Evolutionary conservation across 2,888 invertebrate genomes (phyloP).

Genomic region (Pyrrhosoma nymphula): DNA sequence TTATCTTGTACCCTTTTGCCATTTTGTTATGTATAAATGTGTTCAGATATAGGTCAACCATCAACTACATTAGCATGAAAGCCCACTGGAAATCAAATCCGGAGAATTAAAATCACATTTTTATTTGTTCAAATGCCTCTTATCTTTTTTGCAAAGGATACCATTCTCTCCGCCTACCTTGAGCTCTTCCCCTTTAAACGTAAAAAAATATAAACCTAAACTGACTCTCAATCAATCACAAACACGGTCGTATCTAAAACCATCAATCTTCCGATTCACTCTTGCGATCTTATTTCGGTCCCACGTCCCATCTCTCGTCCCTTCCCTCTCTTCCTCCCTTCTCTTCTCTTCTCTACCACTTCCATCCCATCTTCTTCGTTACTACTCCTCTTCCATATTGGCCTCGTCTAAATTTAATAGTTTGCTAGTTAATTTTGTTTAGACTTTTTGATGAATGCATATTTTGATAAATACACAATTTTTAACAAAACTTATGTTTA

Average conservation of each 20-base stretch:
- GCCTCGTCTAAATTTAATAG: no score
- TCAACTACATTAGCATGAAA: no score
- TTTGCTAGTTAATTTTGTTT: no score
- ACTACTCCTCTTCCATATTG: background rate
- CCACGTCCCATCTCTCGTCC: background rate
- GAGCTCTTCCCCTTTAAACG: slow-evolving; percentile 26
- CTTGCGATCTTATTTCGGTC: background rate
- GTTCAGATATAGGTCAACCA: no score
- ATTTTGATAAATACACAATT: no score
- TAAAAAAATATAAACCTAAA: slow-evolving; percentile 32
- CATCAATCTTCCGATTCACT: slow-evolving; percentile 53
- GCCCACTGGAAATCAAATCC: background rate
- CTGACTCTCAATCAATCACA: slow-evolving; percentile 56
- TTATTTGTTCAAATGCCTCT: background rate
- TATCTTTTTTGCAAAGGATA: background rate
- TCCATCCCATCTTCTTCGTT: background rate
- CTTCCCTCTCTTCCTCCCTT: background rate
- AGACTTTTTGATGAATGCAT: no score
- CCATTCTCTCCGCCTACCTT: background rate
- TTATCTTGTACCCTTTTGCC: no score
- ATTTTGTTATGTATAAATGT: no score
- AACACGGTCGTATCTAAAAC: slow-evolving; percentile 36
- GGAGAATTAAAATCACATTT: background rate
- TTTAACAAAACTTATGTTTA: no score
- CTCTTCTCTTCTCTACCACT: background rate